Percentiles rank a stretch among this genome's conserved stretches.
These are phyloP conservation scores for Apolygus lucorum DNA, from an alignment of 1,140 invertebrate genomes.

Conservation along the genomic window DNA sequence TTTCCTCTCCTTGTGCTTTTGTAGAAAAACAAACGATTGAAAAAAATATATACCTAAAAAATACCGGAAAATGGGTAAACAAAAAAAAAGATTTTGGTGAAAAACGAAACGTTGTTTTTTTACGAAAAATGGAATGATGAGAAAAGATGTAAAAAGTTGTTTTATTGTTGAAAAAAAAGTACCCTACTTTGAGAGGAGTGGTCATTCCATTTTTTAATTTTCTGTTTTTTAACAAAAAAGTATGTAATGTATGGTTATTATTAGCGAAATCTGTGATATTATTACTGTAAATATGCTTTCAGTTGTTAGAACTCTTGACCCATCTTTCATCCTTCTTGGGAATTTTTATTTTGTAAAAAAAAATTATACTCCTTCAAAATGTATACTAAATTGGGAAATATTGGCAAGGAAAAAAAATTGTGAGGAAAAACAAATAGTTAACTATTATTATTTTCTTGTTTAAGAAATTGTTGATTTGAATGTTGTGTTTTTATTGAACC, in stretches of 20 bases:
- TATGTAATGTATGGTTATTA: slow-evolving; percentile 6
- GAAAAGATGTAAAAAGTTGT: background rate
- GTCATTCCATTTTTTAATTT: background rate
- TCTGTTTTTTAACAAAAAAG: slow-evolving; percentile 13
- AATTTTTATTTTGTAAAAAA: background rate
- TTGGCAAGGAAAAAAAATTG: background rate
- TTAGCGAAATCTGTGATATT: slow-evolving; percentile 27
- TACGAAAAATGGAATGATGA: background rate
- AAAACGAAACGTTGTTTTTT: too few relatives aligned
- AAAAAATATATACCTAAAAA: too few relatives aligned
- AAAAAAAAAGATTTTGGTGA: too few relatives aligned
- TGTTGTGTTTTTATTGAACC: background rate
- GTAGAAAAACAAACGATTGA: too few relatives aligned
- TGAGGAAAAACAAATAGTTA: background rate
- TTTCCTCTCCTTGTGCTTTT: too few relatives aligned
- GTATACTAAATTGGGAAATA: too few relatives aligned
- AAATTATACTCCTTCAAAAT: background rate
- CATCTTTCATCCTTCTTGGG: background rate
- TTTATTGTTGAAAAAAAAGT: too few relatives aligned
- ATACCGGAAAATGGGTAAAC: too few relatives aligned
- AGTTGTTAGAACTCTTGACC: slow-evolving; percentile 21
- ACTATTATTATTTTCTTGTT: background rate
- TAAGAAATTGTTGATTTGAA: background rate
- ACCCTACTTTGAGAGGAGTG: too few relatives aligned
- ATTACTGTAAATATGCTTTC: slow-evolving; percentile 24